Evolutionary conservation across 2,113 vertebrate species (phyloP).

Genomic region (Donacobius atricapilla): DNA sequence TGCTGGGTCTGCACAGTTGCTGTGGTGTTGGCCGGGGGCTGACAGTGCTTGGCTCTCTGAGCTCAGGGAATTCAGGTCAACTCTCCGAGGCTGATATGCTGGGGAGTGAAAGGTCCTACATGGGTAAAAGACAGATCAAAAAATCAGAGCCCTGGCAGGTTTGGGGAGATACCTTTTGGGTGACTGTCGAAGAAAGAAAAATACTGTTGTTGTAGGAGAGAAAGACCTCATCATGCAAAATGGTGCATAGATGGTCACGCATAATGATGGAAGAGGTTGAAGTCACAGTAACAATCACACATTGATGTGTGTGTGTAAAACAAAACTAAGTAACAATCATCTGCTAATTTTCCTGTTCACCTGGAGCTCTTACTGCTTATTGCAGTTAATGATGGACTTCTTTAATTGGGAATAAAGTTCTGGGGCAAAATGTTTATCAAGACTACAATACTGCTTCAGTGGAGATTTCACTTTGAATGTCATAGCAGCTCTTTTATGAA

Average conservation of each 20-base stretch:
- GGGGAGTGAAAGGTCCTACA: background rate
- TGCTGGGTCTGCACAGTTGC: background rate
- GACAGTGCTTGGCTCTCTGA: background rate
- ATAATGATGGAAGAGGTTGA: background rate
- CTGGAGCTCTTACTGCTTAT: background rate
- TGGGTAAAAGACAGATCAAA: background rate
- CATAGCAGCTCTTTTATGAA: background rate
- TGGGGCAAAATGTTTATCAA: background rate
- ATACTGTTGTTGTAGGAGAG: background rate
- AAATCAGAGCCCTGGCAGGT: background rate
- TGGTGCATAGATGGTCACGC: background rate
- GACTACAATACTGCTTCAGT: background rate
- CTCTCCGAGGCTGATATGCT: accelerated
- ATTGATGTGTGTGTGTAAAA: background rate
- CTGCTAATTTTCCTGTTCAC: background rate
- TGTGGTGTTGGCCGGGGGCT: background rate
- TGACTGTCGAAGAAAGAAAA: background rate
- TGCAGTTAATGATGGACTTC: background rate
- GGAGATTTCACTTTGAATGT: background rate
- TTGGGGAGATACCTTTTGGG: background rate
- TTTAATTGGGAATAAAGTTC: background rate
- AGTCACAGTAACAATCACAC: background rate
- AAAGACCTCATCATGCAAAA: background rate
- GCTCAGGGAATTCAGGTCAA: background rate
- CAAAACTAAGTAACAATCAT: background rate